These are phyloP conservation scores for Danio tinwini DNA, from an alignment of 2,797 vertebrate genomes.

Conservation along the genomic window DNA sequence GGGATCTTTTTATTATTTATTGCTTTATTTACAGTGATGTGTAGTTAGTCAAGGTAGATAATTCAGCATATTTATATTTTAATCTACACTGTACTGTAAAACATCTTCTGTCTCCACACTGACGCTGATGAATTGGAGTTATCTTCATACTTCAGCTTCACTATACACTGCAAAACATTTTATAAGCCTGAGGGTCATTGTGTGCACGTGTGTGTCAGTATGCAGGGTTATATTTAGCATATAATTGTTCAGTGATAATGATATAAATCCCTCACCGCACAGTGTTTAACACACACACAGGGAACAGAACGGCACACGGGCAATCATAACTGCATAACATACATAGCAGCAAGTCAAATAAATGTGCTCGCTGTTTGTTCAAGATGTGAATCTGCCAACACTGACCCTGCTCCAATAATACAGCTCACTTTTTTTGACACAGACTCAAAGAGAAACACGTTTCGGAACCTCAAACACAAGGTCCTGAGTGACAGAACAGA, in stretches of 20 bases:
- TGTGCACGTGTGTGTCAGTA: conserved; percentile 27
- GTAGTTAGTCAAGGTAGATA: no score
- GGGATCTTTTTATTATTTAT: not conserved
- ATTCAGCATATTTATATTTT: not conserved
- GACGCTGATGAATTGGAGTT: conserved; percentile 19
- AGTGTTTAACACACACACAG: conserved; percentile 1
- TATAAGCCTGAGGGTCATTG: conserved; percentile 31
- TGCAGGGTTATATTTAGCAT: conserved; percentile 52
- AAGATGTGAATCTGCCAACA: conserved; percentile 28
- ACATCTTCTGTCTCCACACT: not conserved
- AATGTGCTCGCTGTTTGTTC: conserved; percentile 40
- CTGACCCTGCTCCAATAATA: conserved; percentile 29
- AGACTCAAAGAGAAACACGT: not conserved
- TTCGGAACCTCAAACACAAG: not conserved
- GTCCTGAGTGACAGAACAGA: conserved; percentile 2
- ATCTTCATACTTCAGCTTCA: not conserved
- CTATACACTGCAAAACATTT: conserved; percentile 35
- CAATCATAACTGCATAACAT: conserved; percentile 14
- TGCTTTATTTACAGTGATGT: no score
- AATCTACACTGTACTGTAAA: conserved; percentile 29
- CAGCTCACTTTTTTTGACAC: conserved; percentile 22
- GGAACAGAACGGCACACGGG: no score
- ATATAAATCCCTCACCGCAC: conserved; percentile 37
- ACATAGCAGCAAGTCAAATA: conserved; percentile 17
- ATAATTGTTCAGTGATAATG: conserved; percentile 54